phyloP scores from a whole-genome alignment of 2,113 vertebrate species.

The Pluvialis apricaria region DNA sequence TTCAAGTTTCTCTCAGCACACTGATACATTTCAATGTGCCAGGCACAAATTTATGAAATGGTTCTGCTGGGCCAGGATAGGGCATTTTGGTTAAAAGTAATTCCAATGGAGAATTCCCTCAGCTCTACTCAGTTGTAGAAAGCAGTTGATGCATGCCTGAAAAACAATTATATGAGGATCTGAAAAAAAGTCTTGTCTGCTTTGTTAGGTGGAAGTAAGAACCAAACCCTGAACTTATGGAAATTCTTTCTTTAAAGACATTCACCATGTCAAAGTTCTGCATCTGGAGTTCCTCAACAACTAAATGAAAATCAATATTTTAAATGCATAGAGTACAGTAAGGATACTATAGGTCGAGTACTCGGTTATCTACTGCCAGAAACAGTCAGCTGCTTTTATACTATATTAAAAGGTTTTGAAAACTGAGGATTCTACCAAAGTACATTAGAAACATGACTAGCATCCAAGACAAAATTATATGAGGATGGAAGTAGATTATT shows the following conservation, averaged over 20 bases:
- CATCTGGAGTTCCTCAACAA: slow-evolving; percentile 1
- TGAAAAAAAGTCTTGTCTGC: background rate
- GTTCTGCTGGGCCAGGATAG: background rate
- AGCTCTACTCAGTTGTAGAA: background rate
- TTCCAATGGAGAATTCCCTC: background rate
- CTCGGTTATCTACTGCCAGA: background rate
- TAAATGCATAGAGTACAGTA: background rate
- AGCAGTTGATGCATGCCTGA: background rate
- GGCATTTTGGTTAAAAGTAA: background rate
- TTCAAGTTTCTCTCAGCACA: background rate
- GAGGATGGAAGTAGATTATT: background rate
- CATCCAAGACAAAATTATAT: background rate
- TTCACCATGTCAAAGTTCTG: background rate
- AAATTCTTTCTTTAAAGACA: background rate
- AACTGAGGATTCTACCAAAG: background rate
- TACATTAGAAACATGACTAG: background rate
- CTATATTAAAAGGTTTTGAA: background rate
- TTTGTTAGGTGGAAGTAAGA: background rate
- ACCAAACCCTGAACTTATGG: background rate
- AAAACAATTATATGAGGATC: background rate
- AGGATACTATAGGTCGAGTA: background rate
- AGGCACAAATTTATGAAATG: background rate
- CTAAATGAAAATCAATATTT: background rate
- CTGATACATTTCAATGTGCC: background rate
- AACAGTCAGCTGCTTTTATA: background rate